A percentile compares a stretch with the other conserved stretches of the same genome.
phyloP scores from a whole-genome alignment of 2,797 vertebrate species.

The Pseudotriccus pelzelni region DNA sequence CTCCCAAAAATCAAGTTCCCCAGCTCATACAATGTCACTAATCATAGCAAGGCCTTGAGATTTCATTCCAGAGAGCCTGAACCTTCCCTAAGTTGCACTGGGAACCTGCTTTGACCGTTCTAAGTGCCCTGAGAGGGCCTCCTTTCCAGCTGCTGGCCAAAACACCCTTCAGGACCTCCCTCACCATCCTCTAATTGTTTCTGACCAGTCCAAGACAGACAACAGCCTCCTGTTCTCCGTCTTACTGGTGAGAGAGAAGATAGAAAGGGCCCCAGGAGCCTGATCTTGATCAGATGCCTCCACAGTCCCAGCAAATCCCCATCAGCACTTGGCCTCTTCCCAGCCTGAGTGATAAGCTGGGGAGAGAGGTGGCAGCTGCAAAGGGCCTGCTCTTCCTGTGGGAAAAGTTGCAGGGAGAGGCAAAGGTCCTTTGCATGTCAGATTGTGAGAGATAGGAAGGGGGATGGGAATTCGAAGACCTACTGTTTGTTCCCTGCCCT shows the following conservation, averaged over 20 bases:
- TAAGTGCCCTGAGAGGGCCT: neutral
- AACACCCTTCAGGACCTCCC: neutral
- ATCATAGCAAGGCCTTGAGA: neutral
- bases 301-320: neutral
- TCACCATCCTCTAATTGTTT: neutral
- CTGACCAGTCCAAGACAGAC: neutral
- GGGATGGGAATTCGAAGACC: neutral
- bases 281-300: neutral
- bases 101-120: neutral
- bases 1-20: neutral
- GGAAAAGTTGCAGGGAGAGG: neutral
- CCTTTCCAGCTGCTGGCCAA: neutral
- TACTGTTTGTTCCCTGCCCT: neutral
- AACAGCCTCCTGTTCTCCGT: fast-evolving
- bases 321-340: neutral
- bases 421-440: neutral
- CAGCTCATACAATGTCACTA: neutral
- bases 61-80: neutral
- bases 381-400: neutral
- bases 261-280: neutral
- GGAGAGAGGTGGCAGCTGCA: neutral
- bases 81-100: neutral
- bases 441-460: neutral
- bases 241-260: neutral
- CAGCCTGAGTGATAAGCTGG: neutral